phyloP scores from a whole-genome alignment of 2,888 invertebrate species.

The Agriopis marginaria region DNA sequence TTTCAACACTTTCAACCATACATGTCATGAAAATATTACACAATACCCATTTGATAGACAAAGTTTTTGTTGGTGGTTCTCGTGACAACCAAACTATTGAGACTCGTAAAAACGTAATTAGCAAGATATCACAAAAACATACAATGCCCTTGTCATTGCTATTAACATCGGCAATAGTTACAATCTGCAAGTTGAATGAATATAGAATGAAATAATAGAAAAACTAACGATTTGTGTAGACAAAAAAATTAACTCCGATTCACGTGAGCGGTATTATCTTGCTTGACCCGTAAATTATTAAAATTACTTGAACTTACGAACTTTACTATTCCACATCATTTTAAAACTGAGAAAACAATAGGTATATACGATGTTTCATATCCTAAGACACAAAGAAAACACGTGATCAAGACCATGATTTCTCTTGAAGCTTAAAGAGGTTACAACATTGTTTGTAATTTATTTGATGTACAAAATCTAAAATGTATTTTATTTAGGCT shows the following conservation, averaged over 20 bases:
- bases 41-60: background rate
- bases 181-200: too few species aligned
- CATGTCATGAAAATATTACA: background rate
- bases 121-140: slow-evolving; percentile 3
- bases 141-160: background rate
- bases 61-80: background rate
- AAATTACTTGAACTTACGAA: slow-evolving; percentile 3
- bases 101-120: slow-evolving; percentile 1
- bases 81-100: background rate
- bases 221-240: background rate
- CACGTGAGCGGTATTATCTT: background rate
- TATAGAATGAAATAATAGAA: background rate
- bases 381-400: background rate
- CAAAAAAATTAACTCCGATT: background rate
- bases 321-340: background rate
- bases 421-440: too few species aligned
- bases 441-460: too few species aligned
- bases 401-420: too few species aligned
- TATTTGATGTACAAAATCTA: too few species aligned
- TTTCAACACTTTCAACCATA: background rate
- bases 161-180: background rate
- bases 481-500: too few species aligned
- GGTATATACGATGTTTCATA: background rate
- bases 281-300: background rate
- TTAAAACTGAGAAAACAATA: background rate